Percentiles rank a stretch among this genome's conserved stretches.
Conservation (phyloP, 2,113 vertebrate genomes). For the Hypocryptadius cinnamomeus region DNA sequence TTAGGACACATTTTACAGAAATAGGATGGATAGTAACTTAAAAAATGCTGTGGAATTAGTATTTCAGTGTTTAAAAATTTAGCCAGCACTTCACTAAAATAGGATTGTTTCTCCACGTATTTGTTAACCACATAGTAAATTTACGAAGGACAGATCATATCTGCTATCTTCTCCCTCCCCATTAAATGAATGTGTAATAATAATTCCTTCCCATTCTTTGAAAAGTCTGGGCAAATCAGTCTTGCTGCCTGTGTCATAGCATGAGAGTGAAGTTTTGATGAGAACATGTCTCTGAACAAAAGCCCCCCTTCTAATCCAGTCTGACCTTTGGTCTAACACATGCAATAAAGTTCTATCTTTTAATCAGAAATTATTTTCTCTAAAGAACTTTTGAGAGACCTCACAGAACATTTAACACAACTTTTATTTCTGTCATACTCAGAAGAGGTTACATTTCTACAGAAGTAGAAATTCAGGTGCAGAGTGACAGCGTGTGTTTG, state of each 20-base stretch:
- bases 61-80: constrained; percentile 22
- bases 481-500: neutral
- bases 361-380: neutral
- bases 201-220: neutral
- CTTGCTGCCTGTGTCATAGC: neutral
- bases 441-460: neutral
- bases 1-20: neutral
- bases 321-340: neutral
- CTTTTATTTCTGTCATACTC: neutral
- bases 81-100: neutral
- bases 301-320: neutral
- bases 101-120: neutral
- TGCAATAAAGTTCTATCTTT: neutral
- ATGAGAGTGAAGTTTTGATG: neutral
- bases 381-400: neutral
- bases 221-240: neutral
- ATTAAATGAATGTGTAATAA: neutral
- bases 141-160: neutral
- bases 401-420: neutral
- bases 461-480: neutral
- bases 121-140: neutral
- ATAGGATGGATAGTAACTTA: neutral
- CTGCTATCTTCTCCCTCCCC: neutral
- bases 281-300: neutral
- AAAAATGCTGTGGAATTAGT: constrained; percentile 7